Conservation (phyloP, 2,888 invertebrate genomes). For the Villa cingulata region DNA sequence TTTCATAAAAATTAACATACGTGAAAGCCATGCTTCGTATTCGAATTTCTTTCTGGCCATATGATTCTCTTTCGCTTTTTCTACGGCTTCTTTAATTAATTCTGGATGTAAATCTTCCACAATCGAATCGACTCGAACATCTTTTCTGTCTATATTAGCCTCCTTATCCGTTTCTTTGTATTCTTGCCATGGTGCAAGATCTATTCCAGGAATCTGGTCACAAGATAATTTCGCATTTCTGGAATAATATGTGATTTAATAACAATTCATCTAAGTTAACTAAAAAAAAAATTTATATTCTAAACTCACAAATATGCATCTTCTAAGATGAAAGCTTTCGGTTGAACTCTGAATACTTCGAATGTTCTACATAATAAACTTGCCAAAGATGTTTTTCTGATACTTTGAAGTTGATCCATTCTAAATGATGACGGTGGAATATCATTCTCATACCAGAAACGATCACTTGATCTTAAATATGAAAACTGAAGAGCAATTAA, state of each 20-base stretch:
- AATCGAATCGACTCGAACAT: conserved; percentile 23
- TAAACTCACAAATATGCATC: conserved; percentile 67
- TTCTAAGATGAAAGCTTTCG: conserved; percentile 70
- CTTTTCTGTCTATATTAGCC: conserved; percentile 22
- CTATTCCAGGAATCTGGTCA: conserved; percentile 53
- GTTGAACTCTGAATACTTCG: conserved; percentile 58
- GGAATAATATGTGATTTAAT: conserved; percentile 12
- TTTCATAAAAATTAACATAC: conserved; percentile 35
- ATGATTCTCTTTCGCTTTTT: conserved; percentile 65
- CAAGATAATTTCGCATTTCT: conserved; percentile 63
- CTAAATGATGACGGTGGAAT: conserved; percentile 73
- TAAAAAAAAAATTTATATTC: not conserved
- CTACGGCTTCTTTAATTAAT: conserved; percentile 57
- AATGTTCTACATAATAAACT: conserved; percentile 66
- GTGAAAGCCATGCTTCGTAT: conserved; percentile 63
- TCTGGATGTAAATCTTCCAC: conserved; percentile 19
- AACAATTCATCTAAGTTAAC: not conserved
- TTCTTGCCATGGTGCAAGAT: conserved; percentile 53
- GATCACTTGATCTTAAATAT: conserved; percentile 68
- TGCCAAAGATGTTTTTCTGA: conserved; percentile 65
- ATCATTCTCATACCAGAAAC: conserved; percentile 94
- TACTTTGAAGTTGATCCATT: conserved; percentile 62
- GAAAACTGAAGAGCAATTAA: conserved; percentile 71
- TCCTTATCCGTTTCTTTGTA: conserved; percentile 36
- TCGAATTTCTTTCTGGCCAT: conserved; percentile 62